Percentiles rank a stretch among this genome's conserved stretches.
Evolutionary conservation across 2,888 invertebrate species (phyloP).

Genomic region (Diabrotica balteata): DNA sequence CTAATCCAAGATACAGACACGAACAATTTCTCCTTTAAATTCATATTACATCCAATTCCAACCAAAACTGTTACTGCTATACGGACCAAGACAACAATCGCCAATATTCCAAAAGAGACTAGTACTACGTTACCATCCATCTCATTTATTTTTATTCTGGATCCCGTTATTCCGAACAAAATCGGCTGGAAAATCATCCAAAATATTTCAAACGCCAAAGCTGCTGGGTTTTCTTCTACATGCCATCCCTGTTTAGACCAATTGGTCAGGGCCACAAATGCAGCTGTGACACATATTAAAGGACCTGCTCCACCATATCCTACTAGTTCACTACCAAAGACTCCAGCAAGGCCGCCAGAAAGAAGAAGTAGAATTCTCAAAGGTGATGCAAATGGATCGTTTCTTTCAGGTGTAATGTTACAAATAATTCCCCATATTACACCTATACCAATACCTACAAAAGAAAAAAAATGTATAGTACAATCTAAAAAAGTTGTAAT

Average conservation of each 20-base stretch:
- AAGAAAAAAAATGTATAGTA: background rate
- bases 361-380: constrained; percentile 81
- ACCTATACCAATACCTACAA: constrained; percentile 68
- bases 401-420: constrained; percentile 83
- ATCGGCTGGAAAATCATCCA: constrained; percentile 98
- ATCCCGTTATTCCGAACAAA: constrained; percentile 76
- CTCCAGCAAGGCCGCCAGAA: constrained; percentile 80
- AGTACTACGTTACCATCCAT: constrained; percentile 74
- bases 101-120: constrained; percentile 73
- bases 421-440: constrained; percentile 80
- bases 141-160: constrained; percentile 83
- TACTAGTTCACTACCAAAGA: constrained; percentile 72
- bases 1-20: constrained; percentile 93
- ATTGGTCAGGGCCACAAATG: constrained; percentile 81
- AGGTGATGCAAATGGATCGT: constrained; percentile 78
- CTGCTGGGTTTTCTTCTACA: constrained; percentile 85
- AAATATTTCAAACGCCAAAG: constrained; percentile 86
- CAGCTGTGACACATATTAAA: constrained; percentile 79
- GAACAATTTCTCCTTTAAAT: constrained; percentile 89
- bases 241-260: constrained; percentile 88
- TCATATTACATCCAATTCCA: constrained; percentile 81
- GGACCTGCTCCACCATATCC: constrained; percentile 79
- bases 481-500: background rate
- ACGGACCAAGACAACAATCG: constrained; percentile 71
- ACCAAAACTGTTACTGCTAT: constrained; percentile 72